Base-by-base conservation (phyloP, 2,113 vertebrate genomes). In the Pteropus alecto region DNA sequence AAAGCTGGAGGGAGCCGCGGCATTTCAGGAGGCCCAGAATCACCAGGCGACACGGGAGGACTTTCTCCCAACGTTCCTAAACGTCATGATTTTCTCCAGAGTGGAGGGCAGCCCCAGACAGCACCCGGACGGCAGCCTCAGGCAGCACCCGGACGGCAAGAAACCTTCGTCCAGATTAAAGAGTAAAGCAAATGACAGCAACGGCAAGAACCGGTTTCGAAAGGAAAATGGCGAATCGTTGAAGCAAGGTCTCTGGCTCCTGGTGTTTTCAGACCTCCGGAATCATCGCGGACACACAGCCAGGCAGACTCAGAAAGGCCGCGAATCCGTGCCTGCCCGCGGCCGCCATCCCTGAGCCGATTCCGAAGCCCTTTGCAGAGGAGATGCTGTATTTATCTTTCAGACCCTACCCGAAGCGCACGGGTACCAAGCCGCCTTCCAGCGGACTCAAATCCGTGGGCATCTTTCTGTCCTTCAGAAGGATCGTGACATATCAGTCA, bases 401-500 rank as follows among this genome's bases (percentile, higher is more conserved):
- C 18, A 30, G 3, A 86, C 5, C 7, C 4, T 24, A 4, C 8
- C 5, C 0, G 58, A 19, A 0, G 5, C 16, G 76, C 35, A 58
- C 26, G 22, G 3, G 26, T 0, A 30, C 13, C 16, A 54, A 60
- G 3, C 0, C n/a, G 74, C 51, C 48, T 35, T 77, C 46, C 7
- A 11, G 2, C 7, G 35, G 38, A 38, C 14, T 48, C 46, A 65
- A 71, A 48, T 48, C 13, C 9, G 21, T 46, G 6, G 7, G 5
- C 13, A 67, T 4, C 54, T 21, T 9, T 26, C 71, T 21, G 33
- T 46, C 22, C 41, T 70, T 89, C 28, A 33, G 12, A 54, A 35
- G 14, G 19, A 83, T 26, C 26, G 6, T 12, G 15, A 85, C 35
- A n/a, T 11, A 70, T 11, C 54, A 76, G 2, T 33, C 21, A 63